Evolutionary conservation across 2,113 vertebrate species (phyloP).

Genomic region (Aptenodytes forsteri): DNA sequence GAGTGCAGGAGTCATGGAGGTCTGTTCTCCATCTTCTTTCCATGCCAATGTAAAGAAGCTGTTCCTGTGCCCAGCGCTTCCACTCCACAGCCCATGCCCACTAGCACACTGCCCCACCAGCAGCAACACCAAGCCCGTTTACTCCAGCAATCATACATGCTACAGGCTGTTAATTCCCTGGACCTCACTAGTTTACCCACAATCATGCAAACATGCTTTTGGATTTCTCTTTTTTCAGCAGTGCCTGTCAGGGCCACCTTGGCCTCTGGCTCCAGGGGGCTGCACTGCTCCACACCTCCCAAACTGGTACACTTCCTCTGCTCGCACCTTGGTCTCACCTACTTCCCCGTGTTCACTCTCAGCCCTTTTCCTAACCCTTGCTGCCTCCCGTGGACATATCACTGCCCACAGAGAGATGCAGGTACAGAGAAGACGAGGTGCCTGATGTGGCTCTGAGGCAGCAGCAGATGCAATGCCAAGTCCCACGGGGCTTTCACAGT

Average conservation of each 20-base stretch:
- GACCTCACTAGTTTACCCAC: neutral
- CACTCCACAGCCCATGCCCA: too few species aligned
- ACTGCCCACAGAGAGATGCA: neutral
- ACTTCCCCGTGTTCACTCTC: neutral
- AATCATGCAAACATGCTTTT: neutral
- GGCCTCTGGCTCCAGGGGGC: neutral
- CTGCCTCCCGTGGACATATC: neutral
- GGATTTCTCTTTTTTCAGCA: neutral
- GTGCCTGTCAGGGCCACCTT: neutral
- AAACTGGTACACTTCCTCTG: neutral
- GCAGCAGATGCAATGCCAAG: neutral
- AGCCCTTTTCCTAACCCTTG: neutral
- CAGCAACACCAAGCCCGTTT: neutral
- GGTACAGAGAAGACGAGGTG: too few species aligned
- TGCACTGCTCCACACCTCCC: neutral
- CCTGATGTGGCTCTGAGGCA: neutral
- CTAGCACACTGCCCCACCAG: neutral
- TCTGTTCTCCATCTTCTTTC: neutral
- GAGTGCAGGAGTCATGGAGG: neutral
- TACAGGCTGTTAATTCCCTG: neutral
- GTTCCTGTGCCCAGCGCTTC: neutral
- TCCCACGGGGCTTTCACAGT: neutral
- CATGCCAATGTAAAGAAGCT: neutral
- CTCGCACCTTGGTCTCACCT: neutral
- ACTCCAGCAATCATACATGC: neutral